Conservation (phyloP, 2,113 vertebrate genomes). For the Mustela lutreola region DNA sequence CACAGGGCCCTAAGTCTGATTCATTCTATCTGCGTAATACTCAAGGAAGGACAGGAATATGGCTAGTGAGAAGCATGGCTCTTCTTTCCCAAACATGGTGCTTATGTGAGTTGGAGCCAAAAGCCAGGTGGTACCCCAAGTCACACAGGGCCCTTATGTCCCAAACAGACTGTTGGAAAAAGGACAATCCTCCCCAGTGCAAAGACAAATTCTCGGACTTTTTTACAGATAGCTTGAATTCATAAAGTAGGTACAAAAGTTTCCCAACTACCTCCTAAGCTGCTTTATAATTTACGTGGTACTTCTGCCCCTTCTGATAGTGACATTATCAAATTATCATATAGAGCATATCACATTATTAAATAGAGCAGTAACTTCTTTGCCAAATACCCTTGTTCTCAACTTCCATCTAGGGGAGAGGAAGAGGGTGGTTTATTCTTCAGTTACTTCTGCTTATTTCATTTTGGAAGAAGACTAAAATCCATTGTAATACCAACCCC, state of each 20-base stretch:
- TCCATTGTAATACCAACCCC: neutral
- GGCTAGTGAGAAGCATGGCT: neutral
- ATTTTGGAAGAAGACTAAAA: constrained; percentile 9
- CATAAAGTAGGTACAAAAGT: neutral
- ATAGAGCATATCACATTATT: too few relatives aligned
- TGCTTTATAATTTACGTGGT: neutral
- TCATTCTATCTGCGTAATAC: neutral
- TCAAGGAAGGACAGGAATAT: neutral
- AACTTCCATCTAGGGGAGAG: neutral
- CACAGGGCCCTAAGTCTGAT: neutral
- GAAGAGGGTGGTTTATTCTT: neutral
- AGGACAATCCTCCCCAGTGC: neutral
- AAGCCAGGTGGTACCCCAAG: neutral
- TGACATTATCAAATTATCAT: neutral
- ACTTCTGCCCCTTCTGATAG: neutral
- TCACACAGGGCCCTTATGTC: neutral
- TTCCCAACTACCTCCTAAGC: neutral
- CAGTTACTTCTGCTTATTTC: constrained; percentile 14
- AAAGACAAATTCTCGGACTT: neutral
- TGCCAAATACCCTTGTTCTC: constrained; percentile 19
- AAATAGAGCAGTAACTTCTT: neutral
- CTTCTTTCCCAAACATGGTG: neutral
- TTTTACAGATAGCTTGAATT: neutral
- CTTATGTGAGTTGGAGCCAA: neutral
- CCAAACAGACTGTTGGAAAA: neutral